Base-by-base conservation (phyloP, 2,113 vertebrate genomes). In the Mixornis gularis region DNA sequence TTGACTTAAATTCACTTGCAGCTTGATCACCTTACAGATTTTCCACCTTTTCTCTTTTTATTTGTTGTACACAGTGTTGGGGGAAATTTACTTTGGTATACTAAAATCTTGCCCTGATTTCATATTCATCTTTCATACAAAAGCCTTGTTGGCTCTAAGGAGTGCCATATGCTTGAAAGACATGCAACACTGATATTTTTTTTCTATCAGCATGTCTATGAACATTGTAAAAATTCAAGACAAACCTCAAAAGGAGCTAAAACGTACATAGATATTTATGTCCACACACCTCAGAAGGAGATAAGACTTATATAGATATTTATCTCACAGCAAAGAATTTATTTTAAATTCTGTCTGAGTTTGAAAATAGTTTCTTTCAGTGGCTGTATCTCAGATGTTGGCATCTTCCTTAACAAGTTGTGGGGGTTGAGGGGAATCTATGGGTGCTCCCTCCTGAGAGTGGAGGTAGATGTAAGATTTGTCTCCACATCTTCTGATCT, bases 111-210 rank as follows among this genome's bases (percentile, higher is more conserved):
- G 70, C 41, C 74, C 80, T 87, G 84, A 92, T 96, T 95, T 94
- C 89, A 89, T 91, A 96, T 96, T 96, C 91, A 66, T 94, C 94
- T 91, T 93, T 96, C 91, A 94, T 93, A 94, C 94, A 95, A 94
- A 96, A 95, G 84, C 92, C 87, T 93, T 81, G 81, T 48, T 96
- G 94, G 92, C 92, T 96, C 89, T 92, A 96, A 92, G 87, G 87
- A 92, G 87, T 95, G 92, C 94, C 95, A 95, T 96, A 96, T 94
- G 92, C 55, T 92, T 95, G 89, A 93, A 96, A 96, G 87, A 93
- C 66, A 89, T 82, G 91, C 55, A 93, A 94, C 92, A 93, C 55
- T 91, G 87, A 62, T 89, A 27, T 85, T 85, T 91, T 94, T 92
- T 90, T 88, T 38, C 63, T 81, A 90, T 85, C 94, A 89, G 74